These are phyloP conservation scores for Hyperopisus bebe DNA, from an alignment of 2,113 vertebrate species.

Conservation along the genomic window DNA sequence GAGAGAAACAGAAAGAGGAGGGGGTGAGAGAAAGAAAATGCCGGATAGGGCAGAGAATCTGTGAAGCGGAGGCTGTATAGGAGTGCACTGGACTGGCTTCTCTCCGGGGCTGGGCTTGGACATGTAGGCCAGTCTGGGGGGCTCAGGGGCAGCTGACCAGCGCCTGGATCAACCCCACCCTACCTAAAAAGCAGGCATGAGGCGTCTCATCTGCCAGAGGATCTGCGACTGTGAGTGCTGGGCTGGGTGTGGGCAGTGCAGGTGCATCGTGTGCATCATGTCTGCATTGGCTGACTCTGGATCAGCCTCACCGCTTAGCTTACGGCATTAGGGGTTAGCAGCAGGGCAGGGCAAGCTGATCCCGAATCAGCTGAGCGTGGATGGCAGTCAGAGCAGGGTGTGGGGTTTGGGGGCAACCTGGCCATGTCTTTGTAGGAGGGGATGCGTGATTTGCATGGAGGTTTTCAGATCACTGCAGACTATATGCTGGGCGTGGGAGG, in stretches of 20 bases:
- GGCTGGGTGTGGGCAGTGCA: conserved; percentile 55
- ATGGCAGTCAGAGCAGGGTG: not conserved
- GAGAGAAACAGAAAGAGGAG: conserved; percentile 50
- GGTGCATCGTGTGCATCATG: conserved; percentile 42
- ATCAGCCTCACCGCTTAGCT: conserved; percentile 1
- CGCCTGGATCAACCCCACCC: conserved; percentile 23
- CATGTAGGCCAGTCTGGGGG: conserved; percentile 62
- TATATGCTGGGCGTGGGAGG: not conserved
- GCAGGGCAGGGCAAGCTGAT: not conserved
- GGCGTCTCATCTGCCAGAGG: conserved; percentile 77
- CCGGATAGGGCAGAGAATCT: conserved; percentile 65
- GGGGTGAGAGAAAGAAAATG: conserved; percentile 69
- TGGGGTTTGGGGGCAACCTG: not conserved
- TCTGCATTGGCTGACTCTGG: conserved; percentile 56
- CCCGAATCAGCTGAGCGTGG: not conserved
- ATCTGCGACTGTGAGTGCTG: conserved; percentile 80
- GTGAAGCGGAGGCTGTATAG: conserved; percentile 54
- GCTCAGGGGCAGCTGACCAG: not conserved
- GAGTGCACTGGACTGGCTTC: conserved; percentile 50
- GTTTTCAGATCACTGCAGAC: not conserved
- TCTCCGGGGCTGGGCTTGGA: conserved; percentile 39
- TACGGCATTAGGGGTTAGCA: not conserved
- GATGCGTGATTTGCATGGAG: not conserved
- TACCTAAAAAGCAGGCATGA: conserved; percentile 62
- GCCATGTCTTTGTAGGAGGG: not conserved